These are phyloP conservation scores for Atrina japonica DNA, from an alignment of 2,888 invertebrate species.

Conservation along the genomic window DNA sequence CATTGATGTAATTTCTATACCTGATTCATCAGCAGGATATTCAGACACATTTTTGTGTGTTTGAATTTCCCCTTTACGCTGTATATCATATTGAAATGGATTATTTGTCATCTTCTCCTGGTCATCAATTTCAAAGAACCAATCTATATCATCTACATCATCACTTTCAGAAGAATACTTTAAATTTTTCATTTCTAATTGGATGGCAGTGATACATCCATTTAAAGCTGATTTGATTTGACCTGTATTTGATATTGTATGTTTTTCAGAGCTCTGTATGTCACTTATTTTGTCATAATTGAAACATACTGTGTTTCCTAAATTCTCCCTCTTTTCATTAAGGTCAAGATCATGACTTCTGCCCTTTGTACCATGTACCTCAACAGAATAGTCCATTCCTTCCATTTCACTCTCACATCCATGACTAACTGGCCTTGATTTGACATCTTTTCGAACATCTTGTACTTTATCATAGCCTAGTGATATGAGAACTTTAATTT, in stretches of 20 bases:
- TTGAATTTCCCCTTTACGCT: not conserved
- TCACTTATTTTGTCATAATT: not conserved
- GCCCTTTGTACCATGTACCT: not conserved
- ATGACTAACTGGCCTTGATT: not conserved
- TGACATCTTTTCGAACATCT: not conserved
- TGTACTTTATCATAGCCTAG: no score
- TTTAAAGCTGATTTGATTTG: no score
- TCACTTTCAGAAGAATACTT: not conserved
- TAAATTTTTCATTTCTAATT: not conserved
- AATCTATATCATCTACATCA: constrained; percentile 18
- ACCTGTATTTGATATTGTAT: no score
- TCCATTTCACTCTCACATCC: not conserved
- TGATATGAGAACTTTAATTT: constrained; percentile 16
- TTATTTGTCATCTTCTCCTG: not conserved
- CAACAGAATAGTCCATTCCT: not conserved
- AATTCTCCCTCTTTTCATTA: no score
- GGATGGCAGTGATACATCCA: no score
- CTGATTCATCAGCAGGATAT: not conserved
- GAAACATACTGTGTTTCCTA: not conserved
- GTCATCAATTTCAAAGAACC: constrained; percentile 24
- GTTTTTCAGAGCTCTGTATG: no score
- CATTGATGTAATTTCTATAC: not conserved
- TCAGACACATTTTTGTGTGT: not conserved
- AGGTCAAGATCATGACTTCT: not conserved
- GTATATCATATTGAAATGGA: not conserved